A percentile compares a stretch with the other conserved stretches of the same genome.
These are phyloP conservation scores for Leucozona laternaria DNA, from an alignment of 2,888 invertebrate species.

Conservation along the genomic window DNA sequence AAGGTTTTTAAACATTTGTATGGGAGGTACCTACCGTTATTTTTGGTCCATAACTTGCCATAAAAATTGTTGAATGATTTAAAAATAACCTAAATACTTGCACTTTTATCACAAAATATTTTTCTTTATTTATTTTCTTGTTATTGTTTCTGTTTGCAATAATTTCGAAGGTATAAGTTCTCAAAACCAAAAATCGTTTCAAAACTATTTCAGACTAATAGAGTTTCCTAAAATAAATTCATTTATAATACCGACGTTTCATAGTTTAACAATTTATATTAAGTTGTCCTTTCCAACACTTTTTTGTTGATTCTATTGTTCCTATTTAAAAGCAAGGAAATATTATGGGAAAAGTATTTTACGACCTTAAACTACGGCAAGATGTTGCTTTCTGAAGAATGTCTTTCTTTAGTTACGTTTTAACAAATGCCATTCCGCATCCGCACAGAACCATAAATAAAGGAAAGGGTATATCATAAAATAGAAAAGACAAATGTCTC, in stretches of 20 bases:
- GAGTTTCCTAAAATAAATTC: not conserved
- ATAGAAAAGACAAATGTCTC: constrained; percentile 8
- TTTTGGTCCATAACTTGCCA: too few species aligned
- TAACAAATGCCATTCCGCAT: not conserved
- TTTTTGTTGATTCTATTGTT: not conserved
- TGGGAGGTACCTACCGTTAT: too few species aligned
- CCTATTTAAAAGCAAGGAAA: not conserved
- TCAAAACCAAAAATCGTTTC: not conserved
- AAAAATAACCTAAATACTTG: not conserved
- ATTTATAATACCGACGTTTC: not conserved
- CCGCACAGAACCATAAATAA: not conserved
- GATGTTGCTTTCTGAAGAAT: not conserved
- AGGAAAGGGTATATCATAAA: not conserved
- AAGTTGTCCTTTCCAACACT: not conserved
- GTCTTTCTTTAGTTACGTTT: not conserved
- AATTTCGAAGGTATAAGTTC: too few species aligned
- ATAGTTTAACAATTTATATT: not conserved
- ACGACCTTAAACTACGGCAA: not conserved
- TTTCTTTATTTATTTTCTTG: not conserved
- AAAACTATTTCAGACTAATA: not conserved
- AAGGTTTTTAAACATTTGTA: too few species aligned
- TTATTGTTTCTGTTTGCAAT: not conserved
- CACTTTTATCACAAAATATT: not conserved
- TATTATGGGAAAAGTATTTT: not conserved
- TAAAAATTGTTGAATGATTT: not conserved